Conservation (phyloP, 2,113 vertebrate genomes). For the Crocuta crocuta region DNA sequence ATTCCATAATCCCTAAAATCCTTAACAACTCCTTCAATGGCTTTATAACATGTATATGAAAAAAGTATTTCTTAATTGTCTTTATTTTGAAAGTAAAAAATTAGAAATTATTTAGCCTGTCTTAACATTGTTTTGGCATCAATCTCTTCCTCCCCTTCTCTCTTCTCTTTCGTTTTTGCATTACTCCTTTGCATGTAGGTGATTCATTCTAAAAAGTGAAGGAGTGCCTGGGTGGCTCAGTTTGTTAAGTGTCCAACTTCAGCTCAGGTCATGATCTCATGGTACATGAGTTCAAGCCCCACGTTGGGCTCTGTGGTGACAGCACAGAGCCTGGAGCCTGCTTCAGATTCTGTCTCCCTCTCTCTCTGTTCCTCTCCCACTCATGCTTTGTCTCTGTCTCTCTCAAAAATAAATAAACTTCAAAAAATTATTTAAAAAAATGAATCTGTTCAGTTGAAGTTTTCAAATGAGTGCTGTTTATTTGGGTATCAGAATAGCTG, state of each 20-base stretch:
- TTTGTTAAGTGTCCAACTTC: too few species aligned
- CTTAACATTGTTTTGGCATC: not conserved
- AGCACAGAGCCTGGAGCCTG: too few species aligned
- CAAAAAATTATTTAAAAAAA: too few species aligned
- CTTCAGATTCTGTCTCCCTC: too few species aligned
- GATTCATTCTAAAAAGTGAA: not conserved
- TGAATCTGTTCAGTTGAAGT: not conserved
- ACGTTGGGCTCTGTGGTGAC: too few species aligned
- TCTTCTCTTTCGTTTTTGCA: not conserved
- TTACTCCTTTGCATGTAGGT: not conserved
- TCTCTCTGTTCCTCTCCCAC: too few species aligned
- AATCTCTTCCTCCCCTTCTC: not conserved
- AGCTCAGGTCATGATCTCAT: too few species aligned
- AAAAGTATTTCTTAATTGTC: not conserved
- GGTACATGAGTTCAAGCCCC: too few species aligned
- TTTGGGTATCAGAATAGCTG: not conserved
- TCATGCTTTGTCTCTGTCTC: too few species aligned
- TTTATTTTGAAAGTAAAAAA: conserved; percentile 11
- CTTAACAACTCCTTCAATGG: not conserved
- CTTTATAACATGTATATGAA: not conserved
- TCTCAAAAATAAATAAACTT: too few species aligned
- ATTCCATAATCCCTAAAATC: not conserved
- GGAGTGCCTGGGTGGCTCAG: too few species aligned
- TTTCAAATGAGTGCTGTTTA: not conserved
- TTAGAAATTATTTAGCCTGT: not conserved